phyloP scores from a whole-genome alignment of 2,797 vertebrate species.

The Antrozous pallidus region DNA sequence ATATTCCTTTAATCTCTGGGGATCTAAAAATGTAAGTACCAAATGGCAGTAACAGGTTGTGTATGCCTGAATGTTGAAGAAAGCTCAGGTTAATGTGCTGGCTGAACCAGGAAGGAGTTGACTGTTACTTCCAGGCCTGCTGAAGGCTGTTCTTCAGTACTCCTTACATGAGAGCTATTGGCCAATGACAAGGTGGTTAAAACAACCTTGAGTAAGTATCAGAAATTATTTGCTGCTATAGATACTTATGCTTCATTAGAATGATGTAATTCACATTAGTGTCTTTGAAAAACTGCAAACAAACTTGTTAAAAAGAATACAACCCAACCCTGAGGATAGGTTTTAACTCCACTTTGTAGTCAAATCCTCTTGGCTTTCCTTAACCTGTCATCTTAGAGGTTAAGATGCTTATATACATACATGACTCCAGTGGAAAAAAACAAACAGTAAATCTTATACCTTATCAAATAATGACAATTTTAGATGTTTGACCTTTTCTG shows the following conservation, averaged over 20 bases:
- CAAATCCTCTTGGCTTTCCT: background rate
- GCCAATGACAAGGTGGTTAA: background rate
- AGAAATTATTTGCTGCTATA: background rate
- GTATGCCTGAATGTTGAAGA: background rate
- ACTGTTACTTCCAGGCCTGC: background rate
- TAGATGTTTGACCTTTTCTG: background rate
- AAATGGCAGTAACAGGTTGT: background rate
- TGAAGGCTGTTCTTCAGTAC: background rate
- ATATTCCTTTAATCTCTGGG: background rate
- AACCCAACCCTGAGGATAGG: background rate
- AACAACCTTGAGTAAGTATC: background rate
- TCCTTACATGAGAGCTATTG: background rate
- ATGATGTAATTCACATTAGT: background rate
- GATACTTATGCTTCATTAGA: background rate
- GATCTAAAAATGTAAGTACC: background rate
- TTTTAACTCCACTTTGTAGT: background rate
- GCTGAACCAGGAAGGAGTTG: background rate
- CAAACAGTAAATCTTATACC: background rate
- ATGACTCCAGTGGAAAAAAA: background rate
- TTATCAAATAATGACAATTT: constrained; percentile 18
- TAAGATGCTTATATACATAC: background rate
- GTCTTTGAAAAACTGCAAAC: background rate
- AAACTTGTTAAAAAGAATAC: background rate
- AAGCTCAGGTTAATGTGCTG: background rate
- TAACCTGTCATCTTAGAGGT: background rate